Evolutionary conservation across 1,140 invertebrate genomes (phyloP), one percentile per base, ranked within the genome.

Genomic region (Saccostrea echinata): DNA sequence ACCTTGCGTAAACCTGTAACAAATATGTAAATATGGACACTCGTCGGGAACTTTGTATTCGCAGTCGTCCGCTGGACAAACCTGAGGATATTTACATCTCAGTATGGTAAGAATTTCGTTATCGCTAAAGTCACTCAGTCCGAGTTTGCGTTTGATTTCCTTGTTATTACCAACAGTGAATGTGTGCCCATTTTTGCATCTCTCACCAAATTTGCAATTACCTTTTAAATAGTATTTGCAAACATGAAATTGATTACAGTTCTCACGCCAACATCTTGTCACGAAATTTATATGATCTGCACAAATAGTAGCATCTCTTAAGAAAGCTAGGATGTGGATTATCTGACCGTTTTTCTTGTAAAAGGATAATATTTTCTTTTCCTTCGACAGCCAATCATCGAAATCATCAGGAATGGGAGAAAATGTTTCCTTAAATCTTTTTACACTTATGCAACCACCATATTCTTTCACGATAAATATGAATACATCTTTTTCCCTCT

Each of bases 1-100:
- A 33, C 33, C 16, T 27, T 30, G 33, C 11, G 33, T 9, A 27
- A 76, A 76, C 13, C 33, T 76, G 68, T 76, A 76, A 27, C 68
- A 76, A 27, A 76, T 76, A 6, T 76, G 68, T 1, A 76, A 27
- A 33, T 76, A 76, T 76, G 68, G 68, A 76, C 68, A 76, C 13
- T 33, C 12, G 33, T 76, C 68, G 2, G 27, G 27, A 13, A 11
- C 27, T 12, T 9, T 30, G 12, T 27, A 76, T 9, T 13, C 18
- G 3, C 27, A 4, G 33, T 3, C 16, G 68, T 27, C 11, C n/a
- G n/a, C n/a, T n/a, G n/a, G n/a, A 76, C 68, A 76, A 16, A 33
- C 68, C 33, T 76, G 68, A 30, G 68, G 68, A 9, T 76, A 76
- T 30, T 27, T 76, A 27, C 9, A 12, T 30, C 33, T 1, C 33